Evolutionary conservation across 2,888 invertebrate species (phyloP).

Genomic region (Microctonus hyperodae): DNA sequence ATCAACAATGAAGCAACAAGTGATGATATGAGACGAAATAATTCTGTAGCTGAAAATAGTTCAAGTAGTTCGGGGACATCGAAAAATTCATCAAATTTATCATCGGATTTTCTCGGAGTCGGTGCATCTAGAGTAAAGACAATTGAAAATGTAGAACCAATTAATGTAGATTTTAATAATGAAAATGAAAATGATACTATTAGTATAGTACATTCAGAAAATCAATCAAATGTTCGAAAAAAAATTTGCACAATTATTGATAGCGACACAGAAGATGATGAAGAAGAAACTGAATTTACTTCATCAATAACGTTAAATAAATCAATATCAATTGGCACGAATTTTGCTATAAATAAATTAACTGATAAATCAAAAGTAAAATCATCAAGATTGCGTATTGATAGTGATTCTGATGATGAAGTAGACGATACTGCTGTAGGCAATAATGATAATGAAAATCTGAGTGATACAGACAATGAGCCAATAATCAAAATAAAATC

Average conservation of each 20-base stretch:
- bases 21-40: neutral
- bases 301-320: neutral
- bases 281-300: constrained; percentile 25
- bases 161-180: neutral
- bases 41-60: neutral
- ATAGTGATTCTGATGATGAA: constrained; percentile 34
- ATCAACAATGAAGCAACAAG: neutral
- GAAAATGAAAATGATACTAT: neutral
- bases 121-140: neutral
- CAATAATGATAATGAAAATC: neutral
- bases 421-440: constrained; percentile 8
- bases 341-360: constrained; percentile 1
- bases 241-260: constrained; percentile 37
- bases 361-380: constrained; percentile 2
- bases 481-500: constrained; percentile 35
- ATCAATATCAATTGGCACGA: constrained; percentile 23
- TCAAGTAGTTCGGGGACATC: neutral
- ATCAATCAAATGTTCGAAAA: neutral
- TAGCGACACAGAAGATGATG: constrained; percentile 49
- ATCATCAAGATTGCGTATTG: constrained; percentile 16
- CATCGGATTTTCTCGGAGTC: neutral
- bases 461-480: neutral
- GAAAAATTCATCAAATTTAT: constrained; percentile 1
- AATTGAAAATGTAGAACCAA: neutral
- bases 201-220: constrained; percentile 14